These are phyloP conservation scores for Harmothoe impar DNA, from an alignment of 2,888 invertebrate species.

Conservation along the genomic window DNA sequence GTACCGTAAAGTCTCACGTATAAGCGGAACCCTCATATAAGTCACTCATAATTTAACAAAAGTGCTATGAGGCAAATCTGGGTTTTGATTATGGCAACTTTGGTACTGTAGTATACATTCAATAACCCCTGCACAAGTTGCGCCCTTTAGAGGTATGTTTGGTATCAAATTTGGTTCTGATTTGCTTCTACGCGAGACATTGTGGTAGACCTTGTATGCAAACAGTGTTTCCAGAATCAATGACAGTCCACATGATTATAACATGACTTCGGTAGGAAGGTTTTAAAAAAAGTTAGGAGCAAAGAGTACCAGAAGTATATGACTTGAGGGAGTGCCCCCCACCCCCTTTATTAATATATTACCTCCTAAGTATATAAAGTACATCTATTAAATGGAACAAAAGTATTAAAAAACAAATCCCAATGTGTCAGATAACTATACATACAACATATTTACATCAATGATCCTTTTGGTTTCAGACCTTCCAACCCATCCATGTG, in stretches of 20 bases:
- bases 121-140: neutral
- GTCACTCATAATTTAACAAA: too few relatives aligned
- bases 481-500: slow-evolving; percentile 37
- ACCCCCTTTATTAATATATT: too few relatives aligned
- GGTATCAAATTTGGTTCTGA: neutral
- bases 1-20: neutral
- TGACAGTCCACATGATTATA: too few relatives aligned
- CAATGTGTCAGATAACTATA: too few relatives aligned
- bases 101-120: too few relatives aligned
- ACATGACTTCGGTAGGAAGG: too few relatives aligned
- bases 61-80: too few relatives aligned
- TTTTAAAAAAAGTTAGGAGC: neutral
- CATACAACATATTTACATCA: too few relatives aligned
- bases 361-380: too few relatives aligned
- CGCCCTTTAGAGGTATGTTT: neutral
- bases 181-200: neutral
- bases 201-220: neutral
- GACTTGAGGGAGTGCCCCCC: neutral
- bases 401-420: too few relatives aligned
- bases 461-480: neutral
- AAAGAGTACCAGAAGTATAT: neutral
- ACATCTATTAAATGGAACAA: neutral
- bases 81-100: too few relatives aligned
- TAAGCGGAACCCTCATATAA: neutral
- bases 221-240: too few relatives aligned